These are phyloP conservation scores for Odocoileus virginianus DNA, from an alignment of 2,113 vertebrate genomes.

Conservation along the genomic window DNA sequence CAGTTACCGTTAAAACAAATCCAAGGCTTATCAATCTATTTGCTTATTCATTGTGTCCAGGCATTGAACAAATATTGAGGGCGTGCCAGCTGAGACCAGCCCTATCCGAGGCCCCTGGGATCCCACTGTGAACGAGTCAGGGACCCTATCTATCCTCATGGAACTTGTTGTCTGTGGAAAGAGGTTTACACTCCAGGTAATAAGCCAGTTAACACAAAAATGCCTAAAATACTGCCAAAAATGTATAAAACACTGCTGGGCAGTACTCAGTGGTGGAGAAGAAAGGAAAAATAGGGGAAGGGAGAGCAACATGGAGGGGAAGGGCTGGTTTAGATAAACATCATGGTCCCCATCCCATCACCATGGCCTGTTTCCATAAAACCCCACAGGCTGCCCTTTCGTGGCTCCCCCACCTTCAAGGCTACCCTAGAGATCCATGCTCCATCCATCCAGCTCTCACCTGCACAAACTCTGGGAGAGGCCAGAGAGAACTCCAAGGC, in stretches of 20 bases:
- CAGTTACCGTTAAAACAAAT: neutral
- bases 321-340: too few species aligned
- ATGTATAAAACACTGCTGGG: neutral
- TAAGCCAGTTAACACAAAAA: neutral
- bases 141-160: neutral
- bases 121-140: neutral
- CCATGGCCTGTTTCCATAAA: too few species aligned
- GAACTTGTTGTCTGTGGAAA: neutral
- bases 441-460: neutral
- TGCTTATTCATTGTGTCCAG: neutral
- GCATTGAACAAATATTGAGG: neutral
- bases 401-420: neutral
- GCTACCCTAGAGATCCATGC: neutral
- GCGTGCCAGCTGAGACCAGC: accelerated
- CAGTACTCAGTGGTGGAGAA: neutral
- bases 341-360: neutral
- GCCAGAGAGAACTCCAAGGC: neutral
- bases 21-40: neutral
- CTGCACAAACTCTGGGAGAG: neutral
- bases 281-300: neutral
- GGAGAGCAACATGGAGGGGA: too few species aligned
- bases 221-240: neutral
- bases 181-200: neutral
- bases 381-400: neutral
- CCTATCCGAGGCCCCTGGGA: too few species aligned